phyloP scores from a whole-genome alignment of 2,888 invertebrate genomes.

The Leistus spinibarbis region DNA sequence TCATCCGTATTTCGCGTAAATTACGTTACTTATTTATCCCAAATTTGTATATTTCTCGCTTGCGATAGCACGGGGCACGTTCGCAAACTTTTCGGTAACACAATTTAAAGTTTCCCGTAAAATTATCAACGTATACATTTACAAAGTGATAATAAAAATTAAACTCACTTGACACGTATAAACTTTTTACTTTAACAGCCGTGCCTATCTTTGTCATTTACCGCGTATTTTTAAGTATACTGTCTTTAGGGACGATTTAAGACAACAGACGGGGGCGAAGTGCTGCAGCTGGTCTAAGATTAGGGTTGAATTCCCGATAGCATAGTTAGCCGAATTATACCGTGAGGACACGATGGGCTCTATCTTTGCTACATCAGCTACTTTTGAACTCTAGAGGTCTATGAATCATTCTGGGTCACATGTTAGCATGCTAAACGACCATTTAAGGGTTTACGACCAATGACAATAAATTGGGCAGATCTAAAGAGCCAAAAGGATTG shows the following conservation, averaged over 20 bases:
- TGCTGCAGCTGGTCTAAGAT: not conserved
- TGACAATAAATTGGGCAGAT: not conserved
- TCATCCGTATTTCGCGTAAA: not conserved
- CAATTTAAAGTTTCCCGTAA: not conserved
- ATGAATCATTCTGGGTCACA: not conserved
- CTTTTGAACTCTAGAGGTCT: not conserved
- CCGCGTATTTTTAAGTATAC: conserved; percentile 1
- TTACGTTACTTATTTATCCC: not conserved
- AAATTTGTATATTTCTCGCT: not conserved
- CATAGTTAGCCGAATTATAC: conserved; percentile 21
- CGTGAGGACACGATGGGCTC: not conserved
- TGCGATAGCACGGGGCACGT: not conserved
- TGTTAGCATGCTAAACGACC: not conserved
- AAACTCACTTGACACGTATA: conserved; percentile 2
- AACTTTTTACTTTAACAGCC: not conserved
- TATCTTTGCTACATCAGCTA: conserved; percentile 15
- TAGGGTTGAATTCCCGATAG: conserved; percentile 19
- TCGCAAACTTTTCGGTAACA: not conserved
- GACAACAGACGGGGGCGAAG: not conserved
- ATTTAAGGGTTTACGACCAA: not conserved
- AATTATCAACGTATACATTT: not conserved
- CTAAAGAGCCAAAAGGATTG: no score
- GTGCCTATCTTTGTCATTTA: conserved; percentile 14
- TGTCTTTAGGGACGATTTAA: not conserved
- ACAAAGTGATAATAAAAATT: conserved; percentile 30